These are phyloP conservation scores for Rhyacichthys aspro DNA, from an alignment of 2,797 vertebrate genomes.

Conservation along the genomic window DNA sequence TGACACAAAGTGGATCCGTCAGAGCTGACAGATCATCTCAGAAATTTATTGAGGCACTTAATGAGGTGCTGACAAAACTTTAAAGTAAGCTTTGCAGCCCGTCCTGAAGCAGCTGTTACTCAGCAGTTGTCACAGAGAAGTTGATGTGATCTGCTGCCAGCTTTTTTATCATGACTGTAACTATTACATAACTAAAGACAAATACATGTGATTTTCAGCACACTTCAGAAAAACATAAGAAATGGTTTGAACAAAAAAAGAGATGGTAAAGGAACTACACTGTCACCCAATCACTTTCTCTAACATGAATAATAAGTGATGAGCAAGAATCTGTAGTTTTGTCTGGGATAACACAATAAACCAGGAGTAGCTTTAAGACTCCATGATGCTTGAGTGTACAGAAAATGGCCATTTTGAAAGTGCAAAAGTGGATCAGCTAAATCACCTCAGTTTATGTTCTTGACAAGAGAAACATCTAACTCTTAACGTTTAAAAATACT, in stretches of 20 bases:
- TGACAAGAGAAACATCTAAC: constrained; percentile 27
- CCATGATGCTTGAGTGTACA: constrained; percentile 62
- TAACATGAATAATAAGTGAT: constrained; percentile 2
- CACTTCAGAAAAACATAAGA: constrained; percentile 8
- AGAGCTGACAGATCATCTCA: background rate
- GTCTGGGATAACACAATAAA: constrained; percentile 30
- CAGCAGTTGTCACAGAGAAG: constrained; percentile 64
- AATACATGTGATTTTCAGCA: constrained; percentile 58
- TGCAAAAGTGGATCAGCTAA: constrained; percentile 48
- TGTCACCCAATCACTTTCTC: constrained; percentile 24
- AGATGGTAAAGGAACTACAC: constrained; percentile 6
- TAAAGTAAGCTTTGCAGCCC: constrained; percentile 17
- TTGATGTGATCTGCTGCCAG: constrained; percentile 70
- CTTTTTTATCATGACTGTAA: constrained; percentile 61
- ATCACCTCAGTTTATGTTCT: constrained; percentile 50
- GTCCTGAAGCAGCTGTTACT: constrained; percentile 56
- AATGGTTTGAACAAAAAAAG: background rate
- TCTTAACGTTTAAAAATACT: constrained; percentile 25
- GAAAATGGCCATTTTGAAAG: constrained; percentile 74
- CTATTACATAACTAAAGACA: constrained; percentile 64
- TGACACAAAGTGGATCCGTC: too few relatives aligned
- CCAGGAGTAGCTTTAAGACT: constrained; percentile 45
- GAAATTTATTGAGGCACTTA: constrained; percentile 34
- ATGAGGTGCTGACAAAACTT: constrained; percentile 33
- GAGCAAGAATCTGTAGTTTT: constrained; percentile 13